phyloP scores from a whole-genome alignment of 2,113 vertebrate genomes.

The Quiscalus mexicanus region DNA sequence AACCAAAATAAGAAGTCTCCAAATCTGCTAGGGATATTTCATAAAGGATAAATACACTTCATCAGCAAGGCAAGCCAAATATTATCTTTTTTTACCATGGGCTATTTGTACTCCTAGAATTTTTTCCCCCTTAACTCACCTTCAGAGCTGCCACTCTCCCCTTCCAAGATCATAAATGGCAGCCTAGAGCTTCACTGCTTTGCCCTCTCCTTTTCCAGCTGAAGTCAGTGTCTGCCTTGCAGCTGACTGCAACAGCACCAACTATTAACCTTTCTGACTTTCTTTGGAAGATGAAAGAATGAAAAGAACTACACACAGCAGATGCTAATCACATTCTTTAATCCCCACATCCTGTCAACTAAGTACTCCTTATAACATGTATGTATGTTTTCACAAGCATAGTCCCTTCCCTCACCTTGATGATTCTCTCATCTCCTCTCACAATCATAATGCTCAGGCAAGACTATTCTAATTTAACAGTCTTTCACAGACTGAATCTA shows the following conservation, averaged over 20 bases:
- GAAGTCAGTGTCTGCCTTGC: not conserved
- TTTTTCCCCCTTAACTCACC: not conserved
- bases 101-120: not conserved
- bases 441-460: not conserved
- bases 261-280: not conserved
- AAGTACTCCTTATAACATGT: not conserved
- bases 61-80: constrained; percentile 29
- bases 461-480: not conserved
- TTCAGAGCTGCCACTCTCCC: not conserved
- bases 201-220: not conserved
- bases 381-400: not conserved
- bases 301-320: not conserved
- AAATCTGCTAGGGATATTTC: not conserved
- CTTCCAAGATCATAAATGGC: not conserved
- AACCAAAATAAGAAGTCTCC: not conserved
- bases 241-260: not conserved
- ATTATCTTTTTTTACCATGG: not conserved
- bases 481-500: not conserved
- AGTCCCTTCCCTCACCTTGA: not conserved
- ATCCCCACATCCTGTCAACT: not conserved
- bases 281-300: not conserved
- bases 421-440: not conserved
- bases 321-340: not conserved
- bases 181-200: not conserved
- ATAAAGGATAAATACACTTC: not conserved